Evolutionary conservation across 1,140 invertebrate genomes (phyloP).

Genomic region (Saxidomus purpurata): DNA sequence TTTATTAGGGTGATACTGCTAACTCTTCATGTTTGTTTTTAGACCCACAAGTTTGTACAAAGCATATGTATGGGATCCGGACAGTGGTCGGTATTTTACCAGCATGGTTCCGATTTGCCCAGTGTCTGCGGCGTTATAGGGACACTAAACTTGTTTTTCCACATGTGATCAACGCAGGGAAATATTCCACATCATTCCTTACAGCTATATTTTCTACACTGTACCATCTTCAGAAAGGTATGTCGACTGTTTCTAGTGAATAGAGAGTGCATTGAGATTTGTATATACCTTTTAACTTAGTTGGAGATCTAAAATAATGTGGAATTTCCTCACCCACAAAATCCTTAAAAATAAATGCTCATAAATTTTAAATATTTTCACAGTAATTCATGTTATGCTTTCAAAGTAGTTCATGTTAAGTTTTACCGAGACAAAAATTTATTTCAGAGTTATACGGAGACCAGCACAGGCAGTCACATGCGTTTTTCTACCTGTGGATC

Average conservation of each 20-base stretch:
- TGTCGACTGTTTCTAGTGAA: no score
- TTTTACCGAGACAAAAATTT: not conserved
- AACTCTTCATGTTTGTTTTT: no score
- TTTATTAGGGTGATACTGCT: no score
- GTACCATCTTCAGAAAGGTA: constrained; percentile 90
- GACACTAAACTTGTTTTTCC: constrained; percentile 94
- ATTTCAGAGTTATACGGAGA: constrained; percentile 78
- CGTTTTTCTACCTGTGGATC: constrained; percentile 85
- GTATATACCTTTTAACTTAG: no score
- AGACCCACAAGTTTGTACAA: constrained; percentile 78
- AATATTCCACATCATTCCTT: constrained; percentile 99
- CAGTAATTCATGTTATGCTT: no score
- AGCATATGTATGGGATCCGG: constrained; percentile 86
- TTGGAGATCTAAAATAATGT: no score
- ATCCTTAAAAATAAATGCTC: no score
- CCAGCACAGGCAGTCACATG: constrained; percentile 74
- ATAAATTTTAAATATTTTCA: no score
- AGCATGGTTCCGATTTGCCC: constrained; percentile 99
- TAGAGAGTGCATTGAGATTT: no score
- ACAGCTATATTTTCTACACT: constrained; percentile 96
- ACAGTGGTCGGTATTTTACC: constrained; percentile 95
- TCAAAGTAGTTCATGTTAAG: no score
- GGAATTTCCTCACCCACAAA: no score
- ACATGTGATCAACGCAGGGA: constrained; percentile 98
- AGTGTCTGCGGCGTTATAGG: constrained; percentile 97